Evolutionary conservation across 2,113 vertebrate genomes (phyloP).

Genomic region (Mesocricetus auratus): DNA sequence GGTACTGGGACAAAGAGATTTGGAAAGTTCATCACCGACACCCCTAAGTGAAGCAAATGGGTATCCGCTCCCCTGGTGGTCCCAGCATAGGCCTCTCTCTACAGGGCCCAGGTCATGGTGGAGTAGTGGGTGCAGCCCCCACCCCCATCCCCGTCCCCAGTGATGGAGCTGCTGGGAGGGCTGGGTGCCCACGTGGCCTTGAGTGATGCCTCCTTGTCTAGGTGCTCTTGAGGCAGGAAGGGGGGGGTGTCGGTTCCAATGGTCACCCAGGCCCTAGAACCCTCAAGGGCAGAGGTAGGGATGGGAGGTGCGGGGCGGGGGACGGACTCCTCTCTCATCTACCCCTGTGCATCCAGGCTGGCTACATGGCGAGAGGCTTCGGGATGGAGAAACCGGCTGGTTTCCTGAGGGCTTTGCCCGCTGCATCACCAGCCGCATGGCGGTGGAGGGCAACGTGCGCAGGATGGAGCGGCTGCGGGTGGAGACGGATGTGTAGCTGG

Average conservation of each 20-base stretch:
- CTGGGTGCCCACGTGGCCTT: rapidly evolving
- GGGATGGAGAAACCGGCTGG: conserved; percentile 95
- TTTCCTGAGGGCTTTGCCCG: conserved; percentile 92
- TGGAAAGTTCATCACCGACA: no score
- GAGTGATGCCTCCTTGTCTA: not conserved
- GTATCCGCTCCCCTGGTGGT: not conserved
- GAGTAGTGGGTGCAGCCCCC: not conserved
- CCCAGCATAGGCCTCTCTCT: not conserved
- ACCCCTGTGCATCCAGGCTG: conserved; percentile 85
- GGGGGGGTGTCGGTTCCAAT: not conserved
- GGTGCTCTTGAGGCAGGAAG: not conserved
- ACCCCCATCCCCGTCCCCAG: no score
- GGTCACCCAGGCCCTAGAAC: not conserved
- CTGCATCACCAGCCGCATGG: conserved; percentile 90
- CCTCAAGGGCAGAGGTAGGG: not conserved
- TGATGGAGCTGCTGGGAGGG: not conserved
- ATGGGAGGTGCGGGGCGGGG: not conserved
- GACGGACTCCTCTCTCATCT: not conserved
- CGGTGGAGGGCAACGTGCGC: conserved; percentile 92
- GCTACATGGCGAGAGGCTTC: conserved; percentile 92
- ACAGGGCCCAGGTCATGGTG: rapidly evolving
- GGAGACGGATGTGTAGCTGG: conserved; percentile 91
- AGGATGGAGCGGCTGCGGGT: conserved; percentile 95
- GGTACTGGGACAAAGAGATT: no score
- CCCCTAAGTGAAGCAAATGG: no score